Evolutionary conservation across 2,113 vertebrate species (phyloP), one percentile per base, ranked within the genome.

Genomic region (Sporophila hypoxantha): DNA sequence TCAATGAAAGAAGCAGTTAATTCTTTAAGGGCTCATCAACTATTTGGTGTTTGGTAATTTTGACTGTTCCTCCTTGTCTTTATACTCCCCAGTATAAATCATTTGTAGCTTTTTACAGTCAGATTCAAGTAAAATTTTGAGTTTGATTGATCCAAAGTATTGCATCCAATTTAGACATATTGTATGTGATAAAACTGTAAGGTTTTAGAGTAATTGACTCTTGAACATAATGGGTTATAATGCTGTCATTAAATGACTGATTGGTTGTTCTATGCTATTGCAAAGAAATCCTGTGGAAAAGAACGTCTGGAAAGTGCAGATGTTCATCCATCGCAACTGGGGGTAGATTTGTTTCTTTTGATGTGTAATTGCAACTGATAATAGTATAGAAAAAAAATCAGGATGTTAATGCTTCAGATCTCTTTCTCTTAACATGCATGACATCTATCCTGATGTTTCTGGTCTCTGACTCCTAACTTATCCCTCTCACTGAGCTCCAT

Each of bases 181-280:
- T 91, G 92, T 93, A 94, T 92, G 92, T 94, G 91, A 82, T 94
- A 95, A 94, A 92, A 91, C 85, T 85, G 89, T 92, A 94, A 93
- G 91, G 91, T 74, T 89, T 91, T 83, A 59, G 80, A 91, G 89
- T 95, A 95, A 95, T 95, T 95, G 93, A 86, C 92, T 94, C 93
- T 94, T 95, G 89, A 95, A 78, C 85, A 91, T 95, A 95, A 95
- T 95, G 91, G 91, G 74, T 91, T 94, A 68, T 95, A 95, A 95
- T 94, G 90, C 86, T 90, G 86, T 93, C 93, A 93, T 92, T 92
- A 95, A 92, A 86, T 92, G 91, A 88, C 85, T 95, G 92, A 92
- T 93, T 95, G 87, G 76, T 91, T 89, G 88, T 89, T 95, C 88
- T 92, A 66, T 89, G 79, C 79, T 93, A 57, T 92, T 89, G 91